These are phyloP conservation scores for Anguilla marmorata DNA, from an alignment of 2,797 vertebrate species.

Conservation along the genomic window DNA sequence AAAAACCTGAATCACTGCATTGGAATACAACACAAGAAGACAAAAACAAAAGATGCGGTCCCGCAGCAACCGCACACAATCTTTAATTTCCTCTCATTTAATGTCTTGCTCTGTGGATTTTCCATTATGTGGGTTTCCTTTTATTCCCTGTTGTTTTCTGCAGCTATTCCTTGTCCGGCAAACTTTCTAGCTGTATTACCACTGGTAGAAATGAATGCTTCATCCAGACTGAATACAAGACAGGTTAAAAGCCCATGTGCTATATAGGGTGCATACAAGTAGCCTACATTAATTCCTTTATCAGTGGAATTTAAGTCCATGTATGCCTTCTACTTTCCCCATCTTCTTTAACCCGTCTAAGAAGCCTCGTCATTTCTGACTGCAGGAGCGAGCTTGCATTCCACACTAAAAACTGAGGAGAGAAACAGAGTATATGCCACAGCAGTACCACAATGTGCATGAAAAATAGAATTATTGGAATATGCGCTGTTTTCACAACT, in stretches of 20 bases:
- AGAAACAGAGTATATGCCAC: background rate
- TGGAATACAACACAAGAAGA: slow-evolving; percentile 7
- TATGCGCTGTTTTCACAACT: slow-evolving; percentile 1
- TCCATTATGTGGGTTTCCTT: slow-evolving; percentile 14
- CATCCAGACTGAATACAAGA: background rate
- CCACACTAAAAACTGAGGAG: background rate
- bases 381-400: background rate
- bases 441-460: background rate
- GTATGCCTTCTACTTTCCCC: background rate
- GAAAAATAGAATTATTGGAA: slow-evolving; percentile 26
- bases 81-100: slow-evolving; percentile 17
- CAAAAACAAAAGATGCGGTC: slow-evolving; percentile 5
- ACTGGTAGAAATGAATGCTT: background rate
- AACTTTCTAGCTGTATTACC: background rate
- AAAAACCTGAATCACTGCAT: background rate
- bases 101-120: slow-evolving; percentile 17
- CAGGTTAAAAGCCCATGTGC: background rate
- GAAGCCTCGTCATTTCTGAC: background rate
- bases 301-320: slow-evolving; percentile 2
- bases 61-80: background rate
- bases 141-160: background rate
- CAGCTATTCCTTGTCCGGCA: slow-evolving; percentile 4
- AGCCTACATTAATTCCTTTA: background rate
- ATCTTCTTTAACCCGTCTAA: slow-evolving; percentile 4
- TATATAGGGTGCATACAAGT: background rate